These are phyloP conservation scores for Adelphocoris suturalis DNA, from an alignment of 2,888 invertebrate genomes.

Conservation along the genomic window DNA sequence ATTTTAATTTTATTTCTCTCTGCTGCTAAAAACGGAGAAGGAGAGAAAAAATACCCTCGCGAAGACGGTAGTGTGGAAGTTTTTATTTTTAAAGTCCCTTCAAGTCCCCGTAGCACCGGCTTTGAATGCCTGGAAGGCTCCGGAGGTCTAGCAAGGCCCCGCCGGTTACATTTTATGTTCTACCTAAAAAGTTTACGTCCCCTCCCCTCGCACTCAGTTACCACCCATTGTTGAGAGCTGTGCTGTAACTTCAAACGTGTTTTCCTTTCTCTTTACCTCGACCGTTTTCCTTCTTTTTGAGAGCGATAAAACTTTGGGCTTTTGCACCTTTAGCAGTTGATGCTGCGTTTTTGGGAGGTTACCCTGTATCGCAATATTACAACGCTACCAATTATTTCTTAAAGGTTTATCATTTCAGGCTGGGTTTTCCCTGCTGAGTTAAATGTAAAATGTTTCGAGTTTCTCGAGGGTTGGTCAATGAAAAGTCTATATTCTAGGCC, in stretches of 20 bases:
- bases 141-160: background rate
- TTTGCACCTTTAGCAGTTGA: background rate
- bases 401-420: too few species aligned
- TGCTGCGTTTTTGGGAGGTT: background rate
- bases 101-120: background rate
- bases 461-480: too few species aligned
- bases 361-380: background rate
- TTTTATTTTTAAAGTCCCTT: background rate
- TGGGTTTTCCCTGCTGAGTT: too few species aligned
- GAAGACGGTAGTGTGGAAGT: background rate
- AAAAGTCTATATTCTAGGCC: too few species aligned
- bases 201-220: background rate
- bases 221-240: background rate
- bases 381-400: too few species aligned
- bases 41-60: background rate
- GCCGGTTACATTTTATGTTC: background rate
- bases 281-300: background rate
- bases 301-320: background rate
- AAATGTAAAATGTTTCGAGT: too few species aligned
- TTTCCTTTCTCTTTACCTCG: background rate
- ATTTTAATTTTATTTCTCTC: background rate
- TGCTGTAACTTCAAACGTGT: background rate
- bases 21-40: background rate
- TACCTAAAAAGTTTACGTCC: conserved; percentile 14
- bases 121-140: background rate